phyloP scores from a whole-genome alignment of 2,888 invertebrate genomes.

The Matsumyia berberina region DNA sequence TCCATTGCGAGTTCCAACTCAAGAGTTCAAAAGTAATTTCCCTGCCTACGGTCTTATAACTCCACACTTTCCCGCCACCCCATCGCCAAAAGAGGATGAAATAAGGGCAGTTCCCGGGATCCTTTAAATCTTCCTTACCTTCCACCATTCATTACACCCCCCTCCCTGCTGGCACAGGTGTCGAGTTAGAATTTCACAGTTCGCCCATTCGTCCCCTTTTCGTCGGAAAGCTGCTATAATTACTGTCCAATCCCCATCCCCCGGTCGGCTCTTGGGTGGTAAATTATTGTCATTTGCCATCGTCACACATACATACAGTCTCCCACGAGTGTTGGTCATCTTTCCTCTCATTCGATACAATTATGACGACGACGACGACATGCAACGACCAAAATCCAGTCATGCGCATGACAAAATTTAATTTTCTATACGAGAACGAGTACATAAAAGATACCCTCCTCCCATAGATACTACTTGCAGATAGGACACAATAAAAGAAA shows the following conservation, averaged over 20 bases:
- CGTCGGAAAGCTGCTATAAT: constrained; percentile 30
- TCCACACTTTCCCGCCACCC: neutral
- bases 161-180: neutral
- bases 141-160: neutral
- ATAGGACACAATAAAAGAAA: constrained; percentile 17
- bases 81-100: neutral
- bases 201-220: constrained; percentile 37
- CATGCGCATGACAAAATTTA: constrained; percentile 68
- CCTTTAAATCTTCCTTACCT: neutral
- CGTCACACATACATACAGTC: constrained; percentile 26
- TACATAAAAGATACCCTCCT: constrained; percentile 25
- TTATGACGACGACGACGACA: constrained; percentile 45
- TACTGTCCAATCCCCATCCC: constrained; percentile 16
- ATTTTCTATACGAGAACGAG: constrained; percentile 43
- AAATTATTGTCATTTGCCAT: constrained; percentile 69
- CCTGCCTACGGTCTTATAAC: too few species aligned
- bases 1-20: too few species aligned
- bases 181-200: neutral
- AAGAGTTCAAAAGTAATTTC: too few species aligned
- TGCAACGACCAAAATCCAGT: constrained; percentile 41
- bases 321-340: constrained; percentile 66
- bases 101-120: neutral
- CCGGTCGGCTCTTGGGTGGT: constrained; percentile 36
- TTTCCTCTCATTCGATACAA: constrained; percentile 59
- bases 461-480: constrained; percentile 10